phyloP scores from a whole-genome alignment of 2,113 vertebrate genomes.

The Ellobius talpinus region DNA sequence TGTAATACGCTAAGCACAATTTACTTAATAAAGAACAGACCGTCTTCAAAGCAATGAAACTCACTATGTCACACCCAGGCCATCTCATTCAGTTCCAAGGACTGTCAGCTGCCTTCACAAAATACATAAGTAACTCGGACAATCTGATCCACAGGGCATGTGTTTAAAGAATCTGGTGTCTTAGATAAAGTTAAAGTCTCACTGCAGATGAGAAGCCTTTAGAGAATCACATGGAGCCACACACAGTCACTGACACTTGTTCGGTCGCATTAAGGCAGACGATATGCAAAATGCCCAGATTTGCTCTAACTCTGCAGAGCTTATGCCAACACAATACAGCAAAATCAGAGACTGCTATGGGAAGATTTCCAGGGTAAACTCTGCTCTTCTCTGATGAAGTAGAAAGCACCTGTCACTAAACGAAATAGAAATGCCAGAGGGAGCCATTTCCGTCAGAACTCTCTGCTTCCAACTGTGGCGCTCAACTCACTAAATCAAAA shows the following conservation, averaged over 20 bases:
- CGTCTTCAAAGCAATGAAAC: constrained; percentile 26
- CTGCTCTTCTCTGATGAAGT: constrained; percentile 69
- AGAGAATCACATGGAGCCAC: constrained; percentile 50
- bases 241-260: not conserved
- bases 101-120: not conserved
- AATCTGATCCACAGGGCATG: not conserved
- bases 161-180: constrained; percentile 31
- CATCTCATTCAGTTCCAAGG: not conserved
- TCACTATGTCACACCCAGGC: not conserved
- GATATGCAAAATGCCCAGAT: not conserved
- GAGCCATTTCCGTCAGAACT: constrained; percentile 27
- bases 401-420: constrained; percentile 70
- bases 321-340: not conserved
- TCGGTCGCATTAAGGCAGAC: constrained; percentile 10
- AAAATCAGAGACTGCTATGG: constrained; percentile 31
- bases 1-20: not conserved
- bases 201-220: not conserved
- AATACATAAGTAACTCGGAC: not conserved
- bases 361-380: constrained; percentile 52
- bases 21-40: constrained; percentile 47
- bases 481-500: constrained; percentile 75
- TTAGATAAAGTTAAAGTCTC: constrained; percentile 26
- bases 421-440: constrained; percentile 75
- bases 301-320: not conserved
- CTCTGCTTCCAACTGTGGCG: constrained; percentile 47